A percentile compares a stretch with the other conserved stretches of the same genome.
These are phyloP conservation scores for Passer domesticus DNA, from an alignment of 2,113 vertebrate genomes.

Conservation along the genomic window DNA sequence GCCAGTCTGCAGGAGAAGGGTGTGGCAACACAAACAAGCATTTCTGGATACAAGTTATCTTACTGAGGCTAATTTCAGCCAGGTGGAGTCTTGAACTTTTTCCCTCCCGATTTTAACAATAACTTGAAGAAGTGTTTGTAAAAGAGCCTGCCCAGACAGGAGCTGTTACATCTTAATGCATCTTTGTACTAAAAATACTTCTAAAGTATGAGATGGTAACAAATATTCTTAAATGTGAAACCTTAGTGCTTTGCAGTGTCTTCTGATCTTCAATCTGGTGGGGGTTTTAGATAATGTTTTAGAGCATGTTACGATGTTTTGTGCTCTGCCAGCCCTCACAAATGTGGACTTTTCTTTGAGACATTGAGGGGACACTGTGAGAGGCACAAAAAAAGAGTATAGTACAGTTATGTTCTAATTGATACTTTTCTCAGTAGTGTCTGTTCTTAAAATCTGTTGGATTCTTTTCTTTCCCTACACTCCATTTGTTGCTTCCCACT, in stretches of 20 bases:
- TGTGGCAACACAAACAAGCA: neutral
- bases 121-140: neutral
- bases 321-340: neutral
- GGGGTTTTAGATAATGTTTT: neutral
- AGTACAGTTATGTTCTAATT: neutral
- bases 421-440: neutral
- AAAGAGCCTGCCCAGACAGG: neutral
- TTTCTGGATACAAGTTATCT: neutral
- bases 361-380: neutral
- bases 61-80: neutral
- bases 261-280: neutral
- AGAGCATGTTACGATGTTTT: neutral
- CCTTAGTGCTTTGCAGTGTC: neutral
- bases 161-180: neutral
- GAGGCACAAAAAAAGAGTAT: neutral
- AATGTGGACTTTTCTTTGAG: neutral
- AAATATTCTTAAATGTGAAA: neutral
- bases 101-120: neutral
- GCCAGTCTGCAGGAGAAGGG: neutral
- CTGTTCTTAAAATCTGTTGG: neutral
- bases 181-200: neutral
- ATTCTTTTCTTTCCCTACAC: neutral
- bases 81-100: neutral
- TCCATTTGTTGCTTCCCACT: neutral
- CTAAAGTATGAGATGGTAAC: neutral